A percentile compares a stretch with the other conserved stretches of the same genome.
Conservation (phyloP, 1,140 invertebrate species). For the Drosophila eugracilis region DNA sequence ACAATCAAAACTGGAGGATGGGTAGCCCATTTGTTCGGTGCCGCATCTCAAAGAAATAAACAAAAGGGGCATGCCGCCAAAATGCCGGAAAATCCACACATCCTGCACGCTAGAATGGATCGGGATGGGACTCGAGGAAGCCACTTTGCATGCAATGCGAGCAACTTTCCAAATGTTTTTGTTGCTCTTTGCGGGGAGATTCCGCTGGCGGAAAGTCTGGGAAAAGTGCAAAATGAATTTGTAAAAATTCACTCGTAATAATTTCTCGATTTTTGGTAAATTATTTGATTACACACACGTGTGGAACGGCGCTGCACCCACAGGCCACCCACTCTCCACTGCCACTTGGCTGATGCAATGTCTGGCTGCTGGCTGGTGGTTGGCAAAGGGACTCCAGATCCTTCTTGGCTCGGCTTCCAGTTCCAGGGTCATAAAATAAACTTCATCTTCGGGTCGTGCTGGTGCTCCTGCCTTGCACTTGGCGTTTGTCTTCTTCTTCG, state of each 20-base stretch:
- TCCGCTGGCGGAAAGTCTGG: conserved; percentile 29
- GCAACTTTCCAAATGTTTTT: conserved; percentile 45
- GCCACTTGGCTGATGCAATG: conserved; percentile 34
- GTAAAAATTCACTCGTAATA: conserved; percentile 78
- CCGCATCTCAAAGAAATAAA: conserved; percentile 80
- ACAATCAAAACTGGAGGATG: conserved; percentile 54
- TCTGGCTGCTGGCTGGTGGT: no score
- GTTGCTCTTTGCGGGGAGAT: conserved; percentile 27
- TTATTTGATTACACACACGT: conserved; percentile 83
- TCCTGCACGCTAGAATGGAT: conserved; percentile 48
- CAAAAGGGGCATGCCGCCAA: conserved; percentile 67
- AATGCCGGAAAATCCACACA: conserved; percentile 80
- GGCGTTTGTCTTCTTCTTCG: conserved; percentile 21
- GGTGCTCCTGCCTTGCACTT: conserved; percentile 31
- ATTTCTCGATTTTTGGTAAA: conserved; percentile 80
- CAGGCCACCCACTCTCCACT: background rate
- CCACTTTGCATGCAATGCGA: conserved; percentile 76
- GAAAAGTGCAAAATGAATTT: conserved; percentile 75
- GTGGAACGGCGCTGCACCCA: conserved; percentile 46
- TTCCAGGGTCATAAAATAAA: conserved; percentile 71
- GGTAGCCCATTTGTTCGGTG: conserved; percentile 42
- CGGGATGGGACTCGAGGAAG: conserved; percentile 16
- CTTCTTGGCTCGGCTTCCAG: conserved; percentile 34
- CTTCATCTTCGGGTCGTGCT: conserved; percentile 71
- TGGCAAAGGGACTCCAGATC: conserved; percentile 31